A percentile compares a stretch with the other conserved stretches of the same genome.
Evolutionary conservation across 2,113 vertebrate species (phyloP).

Genomic region (Elephantulus edwardii): DNA sequence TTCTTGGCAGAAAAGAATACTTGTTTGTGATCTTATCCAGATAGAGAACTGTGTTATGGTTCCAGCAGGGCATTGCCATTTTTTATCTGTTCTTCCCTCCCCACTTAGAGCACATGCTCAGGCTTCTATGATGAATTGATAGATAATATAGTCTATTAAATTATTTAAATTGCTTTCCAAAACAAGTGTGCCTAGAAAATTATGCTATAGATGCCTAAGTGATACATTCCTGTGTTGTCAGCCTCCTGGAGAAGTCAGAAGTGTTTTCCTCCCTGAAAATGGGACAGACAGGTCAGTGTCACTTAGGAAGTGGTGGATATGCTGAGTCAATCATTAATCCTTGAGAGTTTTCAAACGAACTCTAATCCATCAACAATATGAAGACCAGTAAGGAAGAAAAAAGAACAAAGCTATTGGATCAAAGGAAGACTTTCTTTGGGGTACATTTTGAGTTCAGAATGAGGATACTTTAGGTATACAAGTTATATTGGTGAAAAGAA

Average conservation of each 20-base stretch:
- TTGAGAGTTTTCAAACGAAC: not conserved
- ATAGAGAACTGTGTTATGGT: not conserved
- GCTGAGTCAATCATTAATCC: not conserved
- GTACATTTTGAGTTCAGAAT: not conserved
- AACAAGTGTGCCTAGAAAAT: slow-evolving; percentile 46
- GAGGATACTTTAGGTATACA: not conserved
- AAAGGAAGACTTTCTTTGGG: not conserved
- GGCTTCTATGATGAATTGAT: slow-evolving; percentile 42
- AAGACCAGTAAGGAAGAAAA: not conserved
- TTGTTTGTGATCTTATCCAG: not conserved
- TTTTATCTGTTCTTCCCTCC: slow-evolving; percentile 6
- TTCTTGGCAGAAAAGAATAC: not conserved
- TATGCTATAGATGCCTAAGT: not conserved
- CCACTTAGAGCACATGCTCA: not conserved
- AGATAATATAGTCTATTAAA: slow-evolving; percentile 45
- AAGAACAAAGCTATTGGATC: not conserved
- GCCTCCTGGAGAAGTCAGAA: slow-evolving; percentile 10
- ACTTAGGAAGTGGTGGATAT: not conserved
- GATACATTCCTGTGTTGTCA: slow-evolving; percentile 36
- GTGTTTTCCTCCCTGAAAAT: not conserved
- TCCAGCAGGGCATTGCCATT: not conserved
- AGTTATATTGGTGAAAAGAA: not conserved
- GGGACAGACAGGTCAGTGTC: not conserved
- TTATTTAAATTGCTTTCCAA: slow-evolving; percentile 45
- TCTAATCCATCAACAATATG: not conserved